phyloP scores from a whole-genome alignment of 1,140 invertebrate genomes.

The Branchinecta lynchi region DNA sequence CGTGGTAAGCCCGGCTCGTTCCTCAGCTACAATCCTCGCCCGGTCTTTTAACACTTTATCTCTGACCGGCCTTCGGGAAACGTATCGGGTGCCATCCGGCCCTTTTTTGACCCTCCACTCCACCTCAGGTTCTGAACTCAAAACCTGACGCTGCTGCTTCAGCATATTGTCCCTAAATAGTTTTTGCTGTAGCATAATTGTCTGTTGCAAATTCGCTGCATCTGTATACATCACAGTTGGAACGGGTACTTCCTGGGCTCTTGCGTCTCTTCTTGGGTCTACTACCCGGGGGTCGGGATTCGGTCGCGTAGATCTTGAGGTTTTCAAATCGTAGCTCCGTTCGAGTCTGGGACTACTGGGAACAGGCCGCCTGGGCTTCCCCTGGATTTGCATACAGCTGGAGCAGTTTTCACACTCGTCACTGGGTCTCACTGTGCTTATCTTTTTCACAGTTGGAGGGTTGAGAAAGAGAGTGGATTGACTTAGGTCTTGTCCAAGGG shows the following conservation, averaged over 20 bases:
- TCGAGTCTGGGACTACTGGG: conserved; percentile 25
- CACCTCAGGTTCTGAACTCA: conserved; percentile 37
- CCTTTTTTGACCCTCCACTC: conserved; percentile 65
- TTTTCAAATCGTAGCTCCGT: conserved; percentile 17
- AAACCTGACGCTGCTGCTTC: conserved; percentile 20
- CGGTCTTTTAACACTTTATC: conserved; percentile 51
- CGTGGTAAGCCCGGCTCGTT: conserved; percentile 53
- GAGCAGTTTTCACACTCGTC: conserved; percentile 27
- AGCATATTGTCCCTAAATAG: conserved; percentile 43
- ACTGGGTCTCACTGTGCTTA: neutral
- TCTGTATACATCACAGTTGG: conserved; percentile 52
- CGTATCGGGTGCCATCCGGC: conserved; percentile 60
- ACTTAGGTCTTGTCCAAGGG: neutral
- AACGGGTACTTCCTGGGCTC: conserved; percentile 21
- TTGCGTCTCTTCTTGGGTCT: neutral
- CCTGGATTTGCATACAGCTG: conserved; percentile 24
- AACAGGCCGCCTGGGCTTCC: conserved; percentile 23
- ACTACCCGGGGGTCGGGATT: neutral
- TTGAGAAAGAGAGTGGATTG: neutral
- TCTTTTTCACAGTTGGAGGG: neutral
- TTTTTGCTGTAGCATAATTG: conserved; percentile 53
- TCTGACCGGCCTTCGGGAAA: conserved; percentile 51
- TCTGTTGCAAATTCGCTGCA: conserved; percentile 50
- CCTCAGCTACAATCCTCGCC: conserved; percentile 48
- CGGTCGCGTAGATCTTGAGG: neutral